Conservation (phyloP, 2,888 invertebrate genomes). For the Pachymerium ferrugineum region DNA sequence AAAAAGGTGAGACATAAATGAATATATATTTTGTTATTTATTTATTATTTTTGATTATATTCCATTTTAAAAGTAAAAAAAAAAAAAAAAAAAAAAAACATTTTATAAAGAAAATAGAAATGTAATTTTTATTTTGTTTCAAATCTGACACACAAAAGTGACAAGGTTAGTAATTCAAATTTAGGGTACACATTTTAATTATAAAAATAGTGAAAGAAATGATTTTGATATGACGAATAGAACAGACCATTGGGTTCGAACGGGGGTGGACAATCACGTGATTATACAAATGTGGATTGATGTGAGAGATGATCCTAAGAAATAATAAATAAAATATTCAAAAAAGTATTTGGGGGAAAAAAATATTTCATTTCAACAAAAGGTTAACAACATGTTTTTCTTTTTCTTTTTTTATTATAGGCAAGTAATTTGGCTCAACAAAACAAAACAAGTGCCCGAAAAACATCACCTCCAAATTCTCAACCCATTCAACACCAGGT, state of each 20-base stretch:
- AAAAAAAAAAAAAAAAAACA: not conserved
- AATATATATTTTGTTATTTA: not conserved
- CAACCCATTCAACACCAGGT: not conserved
- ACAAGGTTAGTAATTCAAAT: too few relatives aligned
- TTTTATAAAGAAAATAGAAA: too few relatives aligned
- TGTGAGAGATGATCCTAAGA: too few relatives aligned
- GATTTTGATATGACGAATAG: not conserved
- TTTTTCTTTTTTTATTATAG: not conserved
- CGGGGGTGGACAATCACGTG: not conserved
- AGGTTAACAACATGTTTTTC: too few relatives aligned
- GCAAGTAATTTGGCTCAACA: not conserved
- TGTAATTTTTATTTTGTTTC: too few relatives aligned
- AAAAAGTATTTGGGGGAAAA: too few relatives aligned
- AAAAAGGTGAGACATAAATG: conserved; percentile 32
- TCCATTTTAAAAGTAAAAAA: not conserved
- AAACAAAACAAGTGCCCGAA: not conserved
- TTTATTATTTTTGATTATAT: not conserved
- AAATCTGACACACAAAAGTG: too few relatives aligned
- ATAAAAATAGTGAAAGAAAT: too few relatives aligned
- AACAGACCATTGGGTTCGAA: not conserved
- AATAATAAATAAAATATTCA: too few relatives aligned
- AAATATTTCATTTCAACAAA: too few relatives aligned
- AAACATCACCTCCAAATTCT: not conserved
- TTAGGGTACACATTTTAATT: too few relatives aligned
- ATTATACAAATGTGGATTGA: too few relatives aligned